Percentiles rank a stretch among this genome's conserved stretches.
These are phyloP conservation scores for Choristoneura fumiferana DNA, from an alignment of 1,140 invertebrate species.

Conservation along the genomic window DNA sequence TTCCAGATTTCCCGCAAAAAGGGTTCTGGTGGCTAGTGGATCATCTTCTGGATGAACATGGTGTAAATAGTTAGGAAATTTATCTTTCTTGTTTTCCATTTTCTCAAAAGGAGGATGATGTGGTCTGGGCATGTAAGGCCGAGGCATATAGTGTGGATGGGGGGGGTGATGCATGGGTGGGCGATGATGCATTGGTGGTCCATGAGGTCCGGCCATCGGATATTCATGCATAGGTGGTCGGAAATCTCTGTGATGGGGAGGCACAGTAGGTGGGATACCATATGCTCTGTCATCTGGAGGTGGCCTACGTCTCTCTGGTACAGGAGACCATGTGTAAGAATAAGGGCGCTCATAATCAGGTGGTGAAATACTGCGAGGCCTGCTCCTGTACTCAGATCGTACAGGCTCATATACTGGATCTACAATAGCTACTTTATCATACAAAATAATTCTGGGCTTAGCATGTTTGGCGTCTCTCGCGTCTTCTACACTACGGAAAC, in stretches of 20 bases:
- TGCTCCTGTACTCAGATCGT: constrained; percentile 81
- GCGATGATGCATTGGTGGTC: constrained; percentile 87
- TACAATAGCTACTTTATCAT: constrained; percentile 95
- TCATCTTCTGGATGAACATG: constrained; percentile 98
- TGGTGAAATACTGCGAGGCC: constrained; percentile 82
- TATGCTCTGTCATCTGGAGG: constrained; percentile 87
- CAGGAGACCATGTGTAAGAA: constrained; percentile 86
- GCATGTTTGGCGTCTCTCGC: constrained; percentile 96
- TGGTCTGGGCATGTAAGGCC: constrained; percentile 85
- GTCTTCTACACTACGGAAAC: constrained; percentile 96
- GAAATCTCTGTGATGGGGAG: constrained; percentile 87
- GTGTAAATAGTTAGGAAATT: constrained; percentile 98
- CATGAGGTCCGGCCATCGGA: constrained; percentile 80
- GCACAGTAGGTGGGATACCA: constrained; percentile 85
- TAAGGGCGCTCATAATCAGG: constrained; percentile 83
- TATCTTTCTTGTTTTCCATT: constrained; percentile 95
- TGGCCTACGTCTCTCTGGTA: constrained; percentile 83
- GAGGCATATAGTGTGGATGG: constrained; percentile 82
- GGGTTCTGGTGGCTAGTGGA: constrained; percentile 95
- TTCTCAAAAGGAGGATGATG: constrained; percentile 87
- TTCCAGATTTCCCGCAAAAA: constrained; percentile 99
- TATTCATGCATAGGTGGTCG: constrained; percentile 88
- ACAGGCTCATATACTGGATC: constrained; percentile 94
- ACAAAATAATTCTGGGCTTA: constrained; percentile 94
- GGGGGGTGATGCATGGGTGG: constrained; percentile 86